Percentiles rank a stretch among this genome's conserved stretches.
These are phyloP conservation scores for Scolopax mira DNA, from an alignment of 2,113 vertebrate genomes.

Conservation along the genomic window DNA sequence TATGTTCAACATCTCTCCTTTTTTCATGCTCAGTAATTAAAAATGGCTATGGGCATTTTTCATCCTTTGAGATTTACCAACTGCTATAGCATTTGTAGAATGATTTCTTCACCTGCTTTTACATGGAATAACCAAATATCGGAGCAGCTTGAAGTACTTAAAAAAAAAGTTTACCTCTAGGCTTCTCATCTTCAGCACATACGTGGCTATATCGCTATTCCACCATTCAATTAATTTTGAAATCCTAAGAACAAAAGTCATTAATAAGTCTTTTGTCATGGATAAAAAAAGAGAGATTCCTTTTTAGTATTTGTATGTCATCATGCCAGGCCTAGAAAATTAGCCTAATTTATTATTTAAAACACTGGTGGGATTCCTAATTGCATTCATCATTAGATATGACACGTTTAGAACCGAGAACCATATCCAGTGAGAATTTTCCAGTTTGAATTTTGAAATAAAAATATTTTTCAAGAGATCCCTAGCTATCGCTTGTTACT, in stretches of 20 bases:
- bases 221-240: conserved; percentile 73
- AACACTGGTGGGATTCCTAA: conserved; percentile 87
- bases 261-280: conserved; percentile 82
- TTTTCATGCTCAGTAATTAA: conserved; percentile 79
- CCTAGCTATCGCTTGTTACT: conserved; percentile 90
- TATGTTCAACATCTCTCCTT: conserved; percentile 66
- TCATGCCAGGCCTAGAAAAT: conserved; percentile 81
- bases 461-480: conserved; percentile 93
- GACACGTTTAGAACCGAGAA: conserved; percentile 83
- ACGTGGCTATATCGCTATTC: conserved; percentile 59
- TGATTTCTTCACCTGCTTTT: conserved; percentile 76
- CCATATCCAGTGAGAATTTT: conserved; percentile 84
- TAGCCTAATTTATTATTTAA: conserved; percentile 89
- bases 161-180: conserved; percentile 71
- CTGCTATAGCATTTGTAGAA: conserved; percentile 75
- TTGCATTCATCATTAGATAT: conserved; percentile 88
- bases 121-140: conserved; percentile 73
- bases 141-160: conserved; percentile 64
- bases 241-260: conserved; percentile 78
- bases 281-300: conserved; percentile 73
- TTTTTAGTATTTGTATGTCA: conserved; percentile 81
- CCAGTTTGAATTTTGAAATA: conserved; percentile 90
- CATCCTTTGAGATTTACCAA: conserved; percentile 78
- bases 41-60: conserved; percentile 79
- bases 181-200: conserved; percentile 65